phyloP scores from a whole-genome alignment of 2,888 invertebrate genomes.

The Aphidius colemani region DNA sequence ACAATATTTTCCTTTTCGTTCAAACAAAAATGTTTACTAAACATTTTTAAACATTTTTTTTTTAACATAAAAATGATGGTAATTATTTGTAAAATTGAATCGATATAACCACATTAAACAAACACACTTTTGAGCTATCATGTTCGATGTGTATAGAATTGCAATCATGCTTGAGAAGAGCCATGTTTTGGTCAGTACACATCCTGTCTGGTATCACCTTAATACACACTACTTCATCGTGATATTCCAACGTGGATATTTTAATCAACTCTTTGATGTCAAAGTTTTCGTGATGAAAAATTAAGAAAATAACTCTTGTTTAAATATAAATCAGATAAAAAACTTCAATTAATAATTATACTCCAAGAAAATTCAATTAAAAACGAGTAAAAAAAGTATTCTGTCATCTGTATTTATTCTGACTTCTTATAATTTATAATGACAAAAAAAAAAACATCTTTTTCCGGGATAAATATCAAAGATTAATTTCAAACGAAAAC shows the following conservation, averaged over 20 bases:
- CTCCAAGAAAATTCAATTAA: no score
- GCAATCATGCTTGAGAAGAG: neutral
- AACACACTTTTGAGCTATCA: no score
- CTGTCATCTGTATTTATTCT: no score
- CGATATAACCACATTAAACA: no score
- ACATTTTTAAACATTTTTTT: neutral
- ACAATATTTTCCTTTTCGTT: neutral
- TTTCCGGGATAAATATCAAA: no score
- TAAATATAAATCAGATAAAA: neutral
- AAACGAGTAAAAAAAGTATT: no score
- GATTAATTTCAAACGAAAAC: no score
- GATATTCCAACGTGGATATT: slow-evolving; percentile 40
- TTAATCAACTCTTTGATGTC: slow-evolving; percentile 45
- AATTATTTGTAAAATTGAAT: no score
- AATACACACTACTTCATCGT: slow-evolving; percentile 27
- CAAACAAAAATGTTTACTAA: neutral
- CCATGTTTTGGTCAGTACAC: neutral
- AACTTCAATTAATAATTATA: no score
- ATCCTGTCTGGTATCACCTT: slow-evolving; percentile 30
- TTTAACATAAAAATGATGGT: no score
- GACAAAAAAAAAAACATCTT: no score
- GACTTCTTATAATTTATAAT: no score
- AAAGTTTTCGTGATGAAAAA: slow-evolving; percentile 17
- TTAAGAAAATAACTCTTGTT: slow-evolving; percentile 18
- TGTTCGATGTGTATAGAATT: neutral